phyloP scores from a whole-genome alignment of 2,113 vertebrate genomes.

The Opisthocomus hoazin region DNA sequence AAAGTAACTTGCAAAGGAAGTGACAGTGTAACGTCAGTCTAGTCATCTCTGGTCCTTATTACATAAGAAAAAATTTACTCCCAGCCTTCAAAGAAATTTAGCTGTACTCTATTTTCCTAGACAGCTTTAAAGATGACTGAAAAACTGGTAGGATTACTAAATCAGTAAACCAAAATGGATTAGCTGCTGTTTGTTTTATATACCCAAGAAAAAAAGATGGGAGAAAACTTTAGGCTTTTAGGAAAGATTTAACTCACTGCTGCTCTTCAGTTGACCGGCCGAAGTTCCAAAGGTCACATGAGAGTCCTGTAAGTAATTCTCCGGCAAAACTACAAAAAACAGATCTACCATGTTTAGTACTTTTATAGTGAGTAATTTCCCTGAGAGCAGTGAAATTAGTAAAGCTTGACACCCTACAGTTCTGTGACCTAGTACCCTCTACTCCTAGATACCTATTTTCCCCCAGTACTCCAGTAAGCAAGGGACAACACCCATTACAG shows the following conservation, averaged over 20 bases:
- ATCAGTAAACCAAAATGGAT: not conserved
- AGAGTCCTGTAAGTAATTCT: not conserved
- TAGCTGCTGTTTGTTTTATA: not conserved
- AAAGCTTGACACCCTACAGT: not conserved
- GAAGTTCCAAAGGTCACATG: not conserved
- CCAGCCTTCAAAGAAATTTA: not conserved
- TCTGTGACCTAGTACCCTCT: not conserved
- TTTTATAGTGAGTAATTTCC: not conserved
- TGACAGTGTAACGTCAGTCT: not conserved
- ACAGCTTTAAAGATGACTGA: not conserved
- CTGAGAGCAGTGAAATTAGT: not conserved
- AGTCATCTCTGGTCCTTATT: not conserved
- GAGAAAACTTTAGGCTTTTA: not conserved
- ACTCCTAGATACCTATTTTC: not conserved
- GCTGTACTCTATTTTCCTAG: not conserved
- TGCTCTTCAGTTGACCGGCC: not conserved
- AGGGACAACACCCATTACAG: not conserved
- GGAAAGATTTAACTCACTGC: not conserved
- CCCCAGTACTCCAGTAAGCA: not conserved
- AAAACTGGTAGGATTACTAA: not conserved
- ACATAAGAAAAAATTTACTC: not conserved
- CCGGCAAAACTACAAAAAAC: not conserved
- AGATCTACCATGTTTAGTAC: not conserved
- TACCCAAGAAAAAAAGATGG: not conserved
- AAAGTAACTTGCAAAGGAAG: not conserved